These are phyloP conservation scores for Meloidogyne exigua DNA, from an alignment of 1,140 invertebrate genomes.

Conservation along the genomic window DNA sequence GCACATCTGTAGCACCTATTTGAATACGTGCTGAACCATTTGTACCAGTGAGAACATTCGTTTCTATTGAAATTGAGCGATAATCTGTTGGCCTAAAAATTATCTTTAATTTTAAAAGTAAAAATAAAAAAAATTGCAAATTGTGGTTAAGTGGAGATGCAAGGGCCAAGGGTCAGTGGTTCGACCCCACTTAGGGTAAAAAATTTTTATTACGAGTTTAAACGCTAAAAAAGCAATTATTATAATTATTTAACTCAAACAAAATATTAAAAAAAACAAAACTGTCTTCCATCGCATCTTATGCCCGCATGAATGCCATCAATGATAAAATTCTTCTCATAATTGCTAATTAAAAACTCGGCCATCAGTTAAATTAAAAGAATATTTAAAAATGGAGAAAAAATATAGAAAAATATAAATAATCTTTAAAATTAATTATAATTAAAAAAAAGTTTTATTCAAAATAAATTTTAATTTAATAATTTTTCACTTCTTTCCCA, in stretches of 20 bases:
- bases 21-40: constrained; percentile 39
- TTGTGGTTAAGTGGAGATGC: too few species aligned
- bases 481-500: constrained; percentile 31
- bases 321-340: constrained; percentile 41
- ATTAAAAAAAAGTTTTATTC: background rate
- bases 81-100: constrained; percentile 29
- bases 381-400: too few species aligned
- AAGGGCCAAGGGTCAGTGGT: too few species aligned
- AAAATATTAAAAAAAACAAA: background rate
- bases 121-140: background rate
- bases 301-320: constrained; percentile 39
- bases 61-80: constrained; percentile 34
- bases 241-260: too few species aligned
- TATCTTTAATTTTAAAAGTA: background rate
- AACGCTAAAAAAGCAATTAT: too few species aligned
- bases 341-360: constrained; percentile 28
- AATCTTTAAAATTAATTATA: background rate
- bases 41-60: constrained; percentile 26
- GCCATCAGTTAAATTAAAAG: background rate
- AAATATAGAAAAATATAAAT: too few species aligned
- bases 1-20: constrained; percentile 35
- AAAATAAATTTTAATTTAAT: too few species aligned
- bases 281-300: constrained; percentile 38
- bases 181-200: too few species aligned
- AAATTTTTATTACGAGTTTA: too few species aligned